phyloP scores from a whole-genome alignment of 2,113 vertebrate species.

The Podiceps cristatus region DNA sequence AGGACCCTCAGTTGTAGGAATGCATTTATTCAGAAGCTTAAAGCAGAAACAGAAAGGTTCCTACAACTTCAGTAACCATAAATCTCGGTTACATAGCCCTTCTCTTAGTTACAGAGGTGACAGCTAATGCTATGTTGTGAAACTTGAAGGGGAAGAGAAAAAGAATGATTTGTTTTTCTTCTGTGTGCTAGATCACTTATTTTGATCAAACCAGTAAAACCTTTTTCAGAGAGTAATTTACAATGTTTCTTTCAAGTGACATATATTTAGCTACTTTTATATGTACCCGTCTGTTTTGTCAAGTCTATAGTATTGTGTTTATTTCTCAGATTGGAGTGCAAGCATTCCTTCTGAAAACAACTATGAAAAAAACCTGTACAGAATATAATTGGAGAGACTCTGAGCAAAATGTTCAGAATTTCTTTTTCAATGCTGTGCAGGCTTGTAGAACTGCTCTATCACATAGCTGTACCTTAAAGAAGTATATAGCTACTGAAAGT shows the following conservation, averaged over 20 bases:
- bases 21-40: background rate
- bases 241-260: background rate
- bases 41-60: background rate
- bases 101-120: background rate
- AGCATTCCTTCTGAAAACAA: background rate
- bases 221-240: background rate
- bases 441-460: background rate
- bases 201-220: background rate
- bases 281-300: background rate
- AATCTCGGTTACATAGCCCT: background rate
- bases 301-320: background rate
- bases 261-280: background rate
- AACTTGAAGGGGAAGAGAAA: background rate
- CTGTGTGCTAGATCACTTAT: background rate
- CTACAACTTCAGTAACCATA: background rate
- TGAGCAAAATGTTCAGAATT: background rate
- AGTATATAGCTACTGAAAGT: background rate
- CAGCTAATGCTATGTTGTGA: background rate
- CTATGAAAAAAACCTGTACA: background rate
- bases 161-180: background rate
- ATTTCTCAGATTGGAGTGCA: background rate
- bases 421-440: background rate
- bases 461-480: background rate
- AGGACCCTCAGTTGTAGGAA: background rate
- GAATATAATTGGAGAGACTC: background rate